Evolutionary conservation across 2,113 vertebrate genomes (phyloP), one percentile per base, ranked within the genome.

Genomic region (Sinosuthora webbiana): DNA sequence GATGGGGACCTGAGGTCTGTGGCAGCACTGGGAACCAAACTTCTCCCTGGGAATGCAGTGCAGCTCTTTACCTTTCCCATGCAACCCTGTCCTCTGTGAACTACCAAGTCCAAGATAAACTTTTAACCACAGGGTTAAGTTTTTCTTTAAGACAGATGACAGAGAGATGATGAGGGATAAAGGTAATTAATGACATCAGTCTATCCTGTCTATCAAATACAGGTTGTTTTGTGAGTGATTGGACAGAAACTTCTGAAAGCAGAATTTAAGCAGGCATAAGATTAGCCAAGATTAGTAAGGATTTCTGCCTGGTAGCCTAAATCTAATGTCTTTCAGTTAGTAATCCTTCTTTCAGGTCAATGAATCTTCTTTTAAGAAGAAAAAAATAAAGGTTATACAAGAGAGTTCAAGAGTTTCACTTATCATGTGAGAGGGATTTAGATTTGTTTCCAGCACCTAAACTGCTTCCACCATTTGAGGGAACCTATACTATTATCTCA

Each of bases 271-370:
- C 49, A 91, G 55, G 24, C 33, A 3, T 63, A 59, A 83, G 60
- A 88, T 95, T 73, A 92, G 53, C 62, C 57, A 92, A 73, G 75
- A 90, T 93, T 89, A 94, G 41, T 55, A 59, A 56, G 35, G 73
- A 92, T 95, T 95, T 95, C 73, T 93, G 89, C 73, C 68, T 84
- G 76, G 69, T 76, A 95, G 42, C 87, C 79, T 67, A 60, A 73
- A 79, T 82, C 67, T 67, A 31, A 68, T 77, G 50, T 93, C 84
- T 90, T 79, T 87, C 50, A 70, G 27, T 83, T 89, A 81, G 23
- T 90, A 93, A 91, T 93, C 67, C 67, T 62, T 89, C 83, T 84
- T 82, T 95, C 59, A 63, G 92, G 85, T 93, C 85, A 80, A 5
- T 70, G 59, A 91, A 74, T 93, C 35, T 93, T 76, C 59, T 67